phyloP scores from a whole-genome alignment of 2,113 vertebrate genomes.

The Chaetodon auriga region DNA sequence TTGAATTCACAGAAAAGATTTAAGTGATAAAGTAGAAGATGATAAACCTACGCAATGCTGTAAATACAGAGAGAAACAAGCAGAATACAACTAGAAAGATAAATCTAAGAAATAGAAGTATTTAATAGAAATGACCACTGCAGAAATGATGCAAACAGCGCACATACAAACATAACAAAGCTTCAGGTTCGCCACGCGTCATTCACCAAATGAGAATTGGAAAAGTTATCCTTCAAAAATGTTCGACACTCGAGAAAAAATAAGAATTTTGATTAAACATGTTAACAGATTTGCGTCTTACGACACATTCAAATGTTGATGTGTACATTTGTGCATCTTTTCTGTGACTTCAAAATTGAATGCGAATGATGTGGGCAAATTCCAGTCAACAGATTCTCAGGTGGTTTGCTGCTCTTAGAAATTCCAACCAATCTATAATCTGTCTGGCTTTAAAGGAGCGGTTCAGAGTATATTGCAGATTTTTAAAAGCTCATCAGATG shows the following conservation, averaged over 20 bases:
- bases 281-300: neutral
- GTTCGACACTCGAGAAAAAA: neutral
- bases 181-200: neutral
- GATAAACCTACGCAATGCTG: neutral
- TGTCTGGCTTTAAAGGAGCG: conserved; percentile 5
- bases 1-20: conserved; percentile 31
- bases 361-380: conserved; percentile 6
- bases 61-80: neutral
- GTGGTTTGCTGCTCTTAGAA: conserved; percentile 35
- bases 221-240: neutral
- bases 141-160: neutral
- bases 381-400: conserved; percentile 37
- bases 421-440: conserved; percentile 17
- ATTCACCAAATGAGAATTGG: neutral
- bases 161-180: neutral
- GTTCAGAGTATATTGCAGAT: conserved; percentile 15
- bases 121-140: neutral
- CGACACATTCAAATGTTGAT: neutral
- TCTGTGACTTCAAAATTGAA: conserved; percentile 25
- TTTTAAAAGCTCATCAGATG: neutral
- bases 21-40: neutral
- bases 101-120: neutral
- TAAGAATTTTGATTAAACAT: neutral
- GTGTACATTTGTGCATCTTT: neutral
- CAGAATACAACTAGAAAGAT: neutral